Percentiles rank a stretch among this genome's conserved stretches.
phyloP scores from a whole-genome alignment of 1,140 invertebrate species.

The Camponotus vicinus region DNA sequence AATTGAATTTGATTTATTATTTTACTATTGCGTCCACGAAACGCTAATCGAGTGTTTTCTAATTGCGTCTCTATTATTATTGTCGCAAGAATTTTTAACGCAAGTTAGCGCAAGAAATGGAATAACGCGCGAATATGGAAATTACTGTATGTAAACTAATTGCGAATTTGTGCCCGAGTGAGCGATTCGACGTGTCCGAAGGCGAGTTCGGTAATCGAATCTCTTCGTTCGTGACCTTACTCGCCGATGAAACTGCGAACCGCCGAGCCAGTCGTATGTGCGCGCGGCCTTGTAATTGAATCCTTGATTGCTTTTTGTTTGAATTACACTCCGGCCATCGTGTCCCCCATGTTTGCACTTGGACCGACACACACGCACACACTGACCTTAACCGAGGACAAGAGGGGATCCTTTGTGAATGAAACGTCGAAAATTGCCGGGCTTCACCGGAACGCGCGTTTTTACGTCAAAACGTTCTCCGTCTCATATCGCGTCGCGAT shows the following conservation, averaged over 20 bases:
- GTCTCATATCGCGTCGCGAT: background rate
- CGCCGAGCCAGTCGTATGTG: background rate
- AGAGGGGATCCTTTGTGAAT: constrained; percentile 48
- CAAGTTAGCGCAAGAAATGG: background rate
- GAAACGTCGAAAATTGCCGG: constrained; percentile 39
- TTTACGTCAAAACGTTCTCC: background rate
- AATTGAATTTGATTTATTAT: too few species aligned
- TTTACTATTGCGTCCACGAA: too few species aligned
- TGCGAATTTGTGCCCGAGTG: constrained; percentile 20
- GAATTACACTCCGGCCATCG: constrained; percentile 54
- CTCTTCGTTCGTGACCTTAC: constrained; percentile 53
- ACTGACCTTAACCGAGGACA: constrained; percentile 54
- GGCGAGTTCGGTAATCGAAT: constrained; percentile 60
- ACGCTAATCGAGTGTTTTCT: too few species aligned
- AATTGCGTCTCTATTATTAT: too few species aligned
- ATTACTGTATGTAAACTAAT: constrained; percentile 30
- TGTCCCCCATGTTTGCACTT: constrained; percentile 54
- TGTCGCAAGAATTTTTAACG: background rate
- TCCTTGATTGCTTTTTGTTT: constrained; percentile 68
- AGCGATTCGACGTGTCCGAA: constrained; percentile 14
- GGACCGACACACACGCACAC: background rate
- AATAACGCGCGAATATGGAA: background rate
- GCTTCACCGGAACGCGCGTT: background rate
- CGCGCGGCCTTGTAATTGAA: constrained; percentile 62
- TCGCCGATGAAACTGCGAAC: constrained; percentile 55